Base-by-base conservation (phyloP, 1,140 invertebrate genomes). In the Trichonephila inaurata region DNA sequence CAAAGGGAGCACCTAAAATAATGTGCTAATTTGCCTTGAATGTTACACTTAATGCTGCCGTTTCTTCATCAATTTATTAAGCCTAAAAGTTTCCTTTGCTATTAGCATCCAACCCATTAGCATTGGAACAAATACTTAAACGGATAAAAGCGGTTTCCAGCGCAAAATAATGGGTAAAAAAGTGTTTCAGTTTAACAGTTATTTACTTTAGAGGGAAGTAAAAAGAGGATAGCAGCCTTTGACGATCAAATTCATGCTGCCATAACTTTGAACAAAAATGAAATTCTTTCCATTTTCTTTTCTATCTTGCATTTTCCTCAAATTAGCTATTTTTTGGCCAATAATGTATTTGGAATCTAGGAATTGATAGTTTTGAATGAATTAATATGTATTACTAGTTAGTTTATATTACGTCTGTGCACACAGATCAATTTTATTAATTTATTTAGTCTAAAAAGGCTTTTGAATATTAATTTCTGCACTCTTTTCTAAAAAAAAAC, bases 31-130 rank as follows among this genome's bases (percentile, higher is more conserved):
- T 89, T 89, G 28, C 66, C 66, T 51, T 24, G 66, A 89, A 89
- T 89, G 88, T 44, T 72, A 12, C 88, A 77, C 44, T 24, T 89
- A 89, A 89, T 69, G 58, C 44, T 28, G 66, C 33, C 88, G 64
- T 89, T 89, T 89, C 62, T 89, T 51, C 44, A 89, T 72, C 88
- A 72, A 89, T 89, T 72, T 58, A 51, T 82, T 87, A 66, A 94
- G 66, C 69, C 89, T 81, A 18, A 89, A 72, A 24, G 58, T 77
- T 66, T 64, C 89, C 85, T 28, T 24, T 69, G 40, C 77, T 28
- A 60, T 92, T 89, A 81, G 92, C 92, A 69, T 86, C 93, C 44
- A 87, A 61, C 40, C 44, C 88, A 89, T 89, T 89, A 89, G 66
- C 88, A 89, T 60, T 89, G 66, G 44, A 89, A 89, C 64, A 89